Evolutionary conservation across 2,888 invertebrate species (phyloP), one percentile per base, ranked within the genome.

Genomic region (Pandemis heparana): DNA sequence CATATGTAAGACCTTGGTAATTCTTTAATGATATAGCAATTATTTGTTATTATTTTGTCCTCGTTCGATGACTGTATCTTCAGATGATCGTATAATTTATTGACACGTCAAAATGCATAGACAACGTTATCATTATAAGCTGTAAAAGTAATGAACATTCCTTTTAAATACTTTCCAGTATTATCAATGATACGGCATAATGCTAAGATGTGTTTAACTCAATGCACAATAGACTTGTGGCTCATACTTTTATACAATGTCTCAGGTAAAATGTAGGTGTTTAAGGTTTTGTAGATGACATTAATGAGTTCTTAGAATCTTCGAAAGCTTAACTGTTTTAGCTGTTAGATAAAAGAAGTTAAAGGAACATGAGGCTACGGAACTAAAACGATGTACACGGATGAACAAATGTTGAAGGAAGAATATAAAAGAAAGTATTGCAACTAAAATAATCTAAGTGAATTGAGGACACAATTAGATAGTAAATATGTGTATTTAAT

Each of bases 281-380:
- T 23, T 10, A 46, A 16, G 41, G 32, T 23, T 56, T 56, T 12
- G 16, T 6, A 14, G 14, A 18, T 63, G 63, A 56, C 63, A 43
- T 38, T 38, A 70, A 23, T 56, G 41, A 38, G 70, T 56, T 70
- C 53, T 56, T 51, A 56, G 63, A 70, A 63, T n/a, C 10, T 23
- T 64, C 56, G 23, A 63, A 48, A 62, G 8, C 32, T 43, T 56
- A 70, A 70, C 53, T 16, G 70, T 56, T 70, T 10, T 18, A 10
- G 43, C 23, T 32, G 23, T 38, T 32, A 43, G 23, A 8, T 48
- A 48, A n/a, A 7, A 48, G 0, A 3, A 16, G 16, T n/a, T 8
- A 51, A n/a, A 51, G 16, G 8, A 16, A 16, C 18, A 6, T 53
- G n/a, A 5, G 12, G 56, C 10, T 53, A 53, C 8, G 53, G 18